Evolutionary conservation across 2,113 vertebrate genomes (phyloP).

Genomic region (Sinocyclocheilus anshuiensis): DNA sequence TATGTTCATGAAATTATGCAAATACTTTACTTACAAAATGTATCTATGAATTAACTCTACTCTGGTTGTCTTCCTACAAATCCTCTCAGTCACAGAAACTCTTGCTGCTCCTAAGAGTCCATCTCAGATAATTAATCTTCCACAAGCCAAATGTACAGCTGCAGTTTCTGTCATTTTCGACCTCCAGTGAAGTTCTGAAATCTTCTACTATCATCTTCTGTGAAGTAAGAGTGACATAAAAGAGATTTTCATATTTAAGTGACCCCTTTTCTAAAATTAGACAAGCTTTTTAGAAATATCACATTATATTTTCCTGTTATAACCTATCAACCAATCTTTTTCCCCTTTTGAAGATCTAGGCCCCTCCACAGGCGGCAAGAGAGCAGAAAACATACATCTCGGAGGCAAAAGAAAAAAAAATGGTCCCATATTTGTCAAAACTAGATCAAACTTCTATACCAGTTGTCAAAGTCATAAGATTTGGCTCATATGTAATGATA

Average conservation of each 20-base stretch:
- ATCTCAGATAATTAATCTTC: background rate
- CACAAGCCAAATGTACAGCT: background rate
- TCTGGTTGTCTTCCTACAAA: background rate
- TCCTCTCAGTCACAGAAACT: background rate
- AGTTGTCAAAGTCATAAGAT: background rate
- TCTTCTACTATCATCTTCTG: background rate
- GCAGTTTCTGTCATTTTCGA: constrained; percentile 1
- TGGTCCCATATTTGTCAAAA: background rate
- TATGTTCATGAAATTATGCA: background rate
- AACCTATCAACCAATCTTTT: background rate
- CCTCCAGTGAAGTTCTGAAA: background rate
- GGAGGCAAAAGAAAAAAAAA: background rate
- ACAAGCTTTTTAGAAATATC: background rate
- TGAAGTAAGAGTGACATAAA: background rate
- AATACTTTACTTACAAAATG: background rate
- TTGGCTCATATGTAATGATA: background rate
- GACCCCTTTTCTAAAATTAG: constrained; percentile 21
- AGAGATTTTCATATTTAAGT: constrained; percentile 1
- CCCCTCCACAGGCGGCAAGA: background rate
- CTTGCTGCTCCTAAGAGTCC: background rate
- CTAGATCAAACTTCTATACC: background rate
- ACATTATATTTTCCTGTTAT: background rate
- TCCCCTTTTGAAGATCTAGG: background rate
- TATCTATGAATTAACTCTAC: background rate
- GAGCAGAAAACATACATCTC: background rate